Conservation (phyloP, 2,797 vertebrate species). For the Arrhamphus sclerolepis region DNA sequence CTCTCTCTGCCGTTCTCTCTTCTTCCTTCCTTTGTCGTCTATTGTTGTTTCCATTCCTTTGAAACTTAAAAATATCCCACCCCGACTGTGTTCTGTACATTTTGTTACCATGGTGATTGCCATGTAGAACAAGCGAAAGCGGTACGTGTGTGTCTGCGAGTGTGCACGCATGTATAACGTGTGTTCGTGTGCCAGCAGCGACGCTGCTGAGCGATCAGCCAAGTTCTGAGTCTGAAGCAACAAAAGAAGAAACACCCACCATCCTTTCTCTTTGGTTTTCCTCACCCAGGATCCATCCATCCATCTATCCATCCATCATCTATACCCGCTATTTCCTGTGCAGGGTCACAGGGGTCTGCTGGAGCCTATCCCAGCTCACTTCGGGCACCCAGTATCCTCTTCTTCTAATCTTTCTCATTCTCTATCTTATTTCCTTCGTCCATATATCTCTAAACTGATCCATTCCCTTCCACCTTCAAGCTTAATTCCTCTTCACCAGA, state of each 20-base stretch:
- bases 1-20: conserved; percentile 36
- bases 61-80: conserved; percentile 83
- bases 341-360: too few relatives aligned
- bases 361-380: too few relatives aligned
- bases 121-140: conserved; percentile 60
- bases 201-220: conserved; percentile 67
- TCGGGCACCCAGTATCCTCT: conserved; percentile 18
- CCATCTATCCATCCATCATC: too few relatives aligned
- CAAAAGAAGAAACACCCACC: conserved; percentile 60
- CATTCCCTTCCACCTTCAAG: conserved; percentile 23
- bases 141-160: conserved; percentile 18
- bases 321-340: too few relatives aligned
- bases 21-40: conserved; percentile 67
- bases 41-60: conserved; percentile 76
- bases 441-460: conserved; percentile 29
- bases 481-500: conserved; percentile 16
- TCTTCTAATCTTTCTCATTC: conserved; percentile 52
- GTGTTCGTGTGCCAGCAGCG: conserved; percentile 64
- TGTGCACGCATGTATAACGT: conserved; percentile 39
- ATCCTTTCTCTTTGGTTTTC: conserved; percentile 38
- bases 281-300: background rate
- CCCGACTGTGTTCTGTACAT: conserved; percentile 75
- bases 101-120: conserved; percentile 82
- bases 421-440: conserved; percentile 46
- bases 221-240: conserved; percentile 64